Percentiles rank a stretch among this genome's conserved stretches.
Conservation (phyloP, 2,113 vertebrate species). For the Engraulis encrasicolus region DNA sequence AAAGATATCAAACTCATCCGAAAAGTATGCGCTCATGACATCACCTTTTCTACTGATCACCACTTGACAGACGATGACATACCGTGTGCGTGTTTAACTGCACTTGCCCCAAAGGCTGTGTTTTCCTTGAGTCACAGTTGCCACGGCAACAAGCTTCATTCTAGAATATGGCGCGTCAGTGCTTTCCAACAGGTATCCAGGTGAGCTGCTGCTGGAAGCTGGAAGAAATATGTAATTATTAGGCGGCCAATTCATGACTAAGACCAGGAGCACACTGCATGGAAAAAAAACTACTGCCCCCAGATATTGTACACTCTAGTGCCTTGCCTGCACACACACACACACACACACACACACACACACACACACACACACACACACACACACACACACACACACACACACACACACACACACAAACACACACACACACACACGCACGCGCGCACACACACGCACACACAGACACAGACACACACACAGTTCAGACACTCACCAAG, state of each 20-base stretch:
- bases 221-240: constrained; percentile 34
- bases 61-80: background rate
- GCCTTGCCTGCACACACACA: background rate
- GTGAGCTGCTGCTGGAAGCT: constrained; percentile 49
- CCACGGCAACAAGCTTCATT: constrained; percentile 47
- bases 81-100: background rate
- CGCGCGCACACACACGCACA: too few species aligned
- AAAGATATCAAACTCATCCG: constrained; percentile 22
- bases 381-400: too few species aligned
- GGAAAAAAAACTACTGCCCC: background rate
- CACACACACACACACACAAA: too few species aligned
- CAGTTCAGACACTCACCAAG: too few species aligned
- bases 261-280: background rate
- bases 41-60: constrained; percentile 12
- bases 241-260: constrained; percentile 42
- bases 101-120: constrained; percentile 39
- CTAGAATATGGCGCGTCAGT: constrained; percentile 53
- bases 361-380: too few species aligned
- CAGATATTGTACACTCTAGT: background rate
- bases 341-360: too few species aligned
- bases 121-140: constrained; percentile 59
- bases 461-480: too few species aligned
- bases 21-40: constrained; percentile 22
- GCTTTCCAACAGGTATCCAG: constrained; percentile 23
- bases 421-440: too few species aligned